phyloP scores from a whole-genome alignment of 2,113 vertebrate genomes.

The Amphilophus citrinellus region DNA sequence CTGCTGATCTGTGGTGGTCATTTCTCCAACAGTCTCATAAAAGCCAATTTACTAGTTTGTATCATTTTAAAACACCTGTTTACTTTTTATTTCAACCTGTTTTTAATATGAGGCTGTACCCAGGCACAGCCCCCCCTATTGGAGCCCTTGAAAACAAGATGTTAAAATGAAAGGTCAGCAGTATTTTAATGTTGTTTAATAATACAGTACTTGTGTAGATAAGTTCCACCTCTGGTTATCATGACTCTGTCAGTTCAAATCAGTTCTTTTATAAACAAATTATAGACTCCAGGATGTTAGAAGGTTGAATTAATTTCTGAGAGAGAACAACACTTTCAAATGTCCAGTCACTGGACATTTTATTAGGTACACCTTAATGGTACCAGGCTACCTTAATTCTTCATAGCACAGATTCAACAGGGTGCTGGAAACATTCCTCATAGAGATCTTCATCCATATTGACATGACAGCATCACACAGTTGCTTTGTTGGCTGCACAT shows the following conservation, averaged over 20 bases:
- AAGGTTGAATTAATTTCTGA: neutral
- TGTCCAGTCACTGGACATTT: neutral
- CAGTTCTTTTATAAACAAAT: neutral
- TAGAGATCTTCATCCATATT: neutral
- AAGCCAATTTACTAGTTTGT: neutral
- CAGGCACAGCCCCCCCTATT: too few relatives aligned
- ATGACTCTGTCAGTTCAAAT: neutral
- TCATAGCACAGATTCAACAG: neutral
- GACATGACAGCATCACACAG: neutral
- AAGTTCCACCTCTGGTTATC: neutral
- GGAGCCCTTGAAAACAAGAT: neutral
- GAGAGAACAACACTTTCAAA: neutral
- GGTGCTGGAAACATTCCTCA: neutral
- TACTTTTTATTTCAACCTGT: neutral
- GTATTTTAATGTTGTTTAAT: neutral
- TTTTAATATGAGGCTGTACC: neutral
- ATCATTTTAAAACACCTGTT: neutral
- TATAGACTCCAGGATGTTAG: neutral
- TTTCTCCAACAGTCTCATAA: neutral
- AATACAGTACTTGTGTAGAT: neutral
- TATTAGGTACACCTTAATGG: neutral
- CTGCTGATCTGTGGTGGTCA: neutral
- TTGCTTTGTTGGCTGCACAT: neutral
- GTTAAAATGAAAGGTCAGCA: neutral
- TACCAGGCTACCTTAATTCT: neutral